Evolutionary conservation across 2,113 vertebrate species (phyloP).

Genomic region (Chamaea fasciata): DNA sequence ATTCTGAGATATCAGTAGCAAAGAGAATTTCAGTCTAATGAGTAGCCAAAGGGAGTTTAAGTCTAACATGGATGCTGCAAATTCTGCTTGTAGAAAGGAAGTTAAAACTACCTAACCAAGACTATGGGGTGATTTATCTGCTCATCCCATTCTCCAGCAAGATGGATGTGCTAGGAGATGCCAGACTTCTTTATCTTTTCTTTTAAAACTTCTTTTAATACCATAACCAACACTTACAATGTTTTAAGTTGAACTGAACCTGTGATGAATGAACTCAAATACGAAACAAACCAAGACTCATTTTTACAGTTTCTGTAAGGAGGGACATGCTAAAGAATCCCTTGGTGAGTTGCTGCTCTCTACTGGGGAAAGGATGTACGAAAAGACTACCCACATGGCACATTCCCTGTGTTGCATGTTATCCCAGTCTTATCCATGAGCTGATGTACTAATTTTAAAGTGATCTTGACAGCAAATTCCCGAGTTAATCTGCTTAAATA

Average conservation of each 20-base stretch:
- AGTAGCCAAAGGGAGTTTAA: neutral
- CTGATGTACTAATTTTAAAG: neutral
- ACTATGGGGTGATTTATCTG: neutral
- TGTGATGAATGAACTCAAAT: neutral
- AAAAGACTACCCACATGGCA: neutral
- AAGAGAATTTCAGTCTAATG: neutral
- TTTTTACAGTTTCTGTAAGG: neutral
- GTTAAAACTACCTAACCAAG: neutral
- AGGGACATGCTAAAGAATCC: neutral
- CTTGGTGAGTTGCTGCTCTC: slow-evolving; percentile 69
- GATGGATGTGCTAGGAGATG: neutral
- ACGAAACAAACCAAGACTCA: neutral
- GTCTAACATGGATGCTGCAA: neutral
- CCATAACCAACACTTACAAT: neutral
- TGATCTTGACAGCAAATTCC: neutral
- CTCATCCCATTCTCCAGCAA: neutral
- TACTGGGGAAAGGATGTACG: slow-evolving; percentile 55
- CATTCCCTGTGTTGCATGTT: neutral
- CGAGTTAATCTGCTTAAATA: neutral
- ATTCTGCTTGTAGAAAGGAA: neutral
- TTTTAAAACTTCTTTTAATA: neutral
- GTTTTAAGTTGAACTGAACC: neutral
- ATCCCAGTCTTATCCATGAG: neutral
- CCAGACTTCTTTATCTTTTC: neutral
- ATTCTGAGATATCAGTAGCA: neutral